phyloP scores from a whole-genome alignment of 1,140 invertebrate species.

The Pseudomyrmex flavicornis region DNA sequence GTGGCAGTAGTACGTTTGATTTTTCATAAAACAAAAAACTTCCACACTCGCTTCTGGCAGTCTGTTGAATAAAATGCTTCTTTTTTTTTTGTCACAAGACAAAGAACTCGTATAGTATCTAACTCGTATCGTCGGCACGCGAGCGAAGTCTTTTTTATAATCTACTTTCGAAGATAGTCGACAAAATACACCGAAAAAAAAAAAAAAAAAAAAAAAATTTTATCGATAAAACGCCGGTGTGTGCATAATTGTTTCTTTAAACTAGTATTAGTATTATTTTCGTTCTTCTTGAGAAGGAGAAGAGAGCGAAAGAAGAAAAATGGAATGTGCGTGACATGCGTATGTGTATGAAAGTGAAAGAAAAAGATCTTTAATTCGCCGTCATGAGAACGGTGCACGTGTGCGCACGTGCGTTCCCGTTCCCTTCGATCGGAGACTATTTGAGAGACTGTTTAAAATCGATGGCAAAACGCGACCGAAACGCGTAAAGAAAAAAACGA shows the following conservation, averaged over 20 bases:
- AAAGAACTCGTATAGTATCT: background rate
- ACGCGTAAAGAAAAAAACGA: no score
- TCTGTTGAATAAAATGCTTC: slow-evolving; percentile 45
- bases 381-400: background rate
- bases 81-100: slow-evolving; percentile 26
- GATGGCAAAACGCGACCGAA: slow-evolving; percentile 41
- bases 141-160: slow-evolving; percentile 25
- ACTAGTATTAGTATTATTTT: slow-evolving; percentile 9
- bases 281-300: background rate
- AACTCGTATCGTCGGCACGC: no score
- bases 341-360: background rate
- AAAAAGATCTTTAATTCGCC: slow-evolving; percentile 10
- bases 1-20: slow-evolving; percentile 51
- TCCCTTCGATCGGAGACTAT: slow-evolving; percentile 56
- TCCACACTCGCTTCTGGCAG: slow-evolving; percentile 50
- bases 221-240: background rate
- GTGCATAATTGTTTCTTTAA: slow-evolving; percentile 1
- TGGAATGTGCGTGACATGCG: background rate
- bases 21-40: slow-evolving; percentile 49
- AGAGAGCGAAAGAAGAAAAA: background rate
- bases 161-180: slow-evolving; percentile 6
- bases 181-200: background rate
- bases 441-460: slow-evolving; percentile 67
- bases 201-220: background rate
- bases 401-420: slow-evolving; percentile 28